Conservation (phyloP, 2,797 vertebrate species). For the Aulostomus chinensis region DNA sequence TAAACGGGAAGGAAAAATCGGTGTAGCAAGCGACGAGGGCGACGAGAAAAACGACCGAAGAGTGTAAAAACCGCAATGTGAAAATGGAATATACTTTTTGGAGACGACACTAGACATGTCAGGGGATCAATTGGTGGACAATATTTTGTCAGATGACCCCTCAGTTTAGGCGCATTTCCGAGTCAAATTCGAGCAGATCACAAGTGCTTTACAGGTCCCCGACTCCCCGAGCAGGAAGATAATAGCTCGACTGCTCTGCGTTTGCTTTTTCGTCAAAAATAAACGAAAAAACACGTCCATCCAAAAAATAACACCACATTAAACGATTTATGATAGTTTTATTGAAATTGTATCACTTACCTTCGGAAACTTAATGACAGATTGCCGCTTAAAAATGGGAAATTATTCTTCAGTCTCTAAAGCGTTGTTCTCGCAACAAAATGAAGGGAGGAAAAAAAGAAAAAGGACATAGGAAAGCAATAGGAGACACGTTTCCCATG, state of each 20-base stretch:
- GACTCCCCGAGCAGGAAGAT: constrained; percentile 64
- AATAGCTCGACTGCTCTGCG: constrained; percentile 61
- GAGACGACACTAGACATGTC: constrained; percentile 54
- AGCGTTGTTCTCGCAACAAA: constrained; percentile 79
- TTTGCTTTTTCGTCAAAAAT: constrained; percentile 64
- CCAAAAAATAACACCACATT: constrained; percentile 9
- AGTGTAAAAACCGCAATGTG: constrained; percentile 35
- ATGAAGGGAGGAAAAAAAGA: constrained; percentile 69
- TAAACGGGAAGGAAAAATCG: constrained; percentile 78
- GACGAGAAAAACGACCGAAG: constrained; percentile 62
- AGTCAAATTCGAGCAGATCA: constrained; percentile 64
- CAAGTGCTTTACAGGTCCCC: constrained; percentile 58
- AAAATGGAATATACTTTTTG: constrained; percentile 54
- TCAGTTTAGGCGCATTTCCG: constrained; percentile 72
- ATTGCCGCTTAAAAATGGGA: constrained; percentile 47
- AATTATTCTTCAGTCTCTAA: constrained; percentile 65
- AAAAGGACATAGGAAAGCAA: constrained; percentile 71
- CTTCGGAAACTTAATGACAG: constrained; percentile 52
- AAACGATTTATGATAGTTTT: constrained; percentile 47
- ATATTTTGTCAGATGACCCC: constrained; percentile 73
- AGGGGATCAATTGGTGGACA: constrained; percentile 51
- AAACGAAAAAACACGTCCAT: constrained; percentile 48
- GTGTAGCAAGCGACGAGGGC: constrained; percentile 57
- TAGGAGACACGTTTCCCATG: constrained; percentile 75
- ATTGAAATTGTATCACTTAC: constrained; percentile 52